A percentile compares a stretch with the other conserved stretches of the same genome.
phyloP scores from a whole-genome alignment of 2,797 vertebrate species.

The Delichon dasypus region DNA sequence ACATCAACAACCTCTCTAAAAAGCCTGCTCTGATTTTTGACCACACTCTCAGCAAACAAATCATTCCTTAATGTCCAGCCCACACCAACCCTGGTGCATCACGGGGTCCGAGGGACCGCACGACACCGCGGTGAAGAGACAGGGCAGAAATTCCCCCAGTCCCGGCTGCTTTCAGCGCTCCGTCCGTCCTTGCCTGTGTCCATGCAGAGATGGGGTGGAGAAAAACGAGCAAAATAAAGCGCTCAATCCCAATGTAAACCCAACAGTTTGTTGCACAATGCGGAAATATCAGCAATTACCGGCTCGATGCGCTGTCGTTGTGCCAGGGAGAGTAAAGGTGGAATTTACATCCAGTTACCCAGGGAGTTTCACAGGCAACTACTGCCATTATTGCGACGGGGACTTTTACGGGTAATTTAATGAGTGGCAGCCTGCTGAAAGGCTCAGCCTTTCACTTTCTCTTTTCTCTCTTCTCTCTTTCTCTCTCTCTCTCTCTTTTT shows the following conservation, averaged over 20 bases:
- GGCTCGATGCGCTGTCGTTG: neutral
- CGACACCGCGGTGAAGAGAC: fast-evolving
- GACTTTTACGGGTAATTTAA: slow-evolving; percentile 39
- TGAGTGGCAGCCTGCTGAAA: slow-evolving; percentile 5
- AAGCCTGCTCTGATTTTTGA: neutral
- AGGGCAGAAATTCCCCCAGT: neutral
- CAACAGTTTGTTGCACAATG: slow-evolving; percentile 30
- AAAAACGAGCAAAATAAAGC: neutral
- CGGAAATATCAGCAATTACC: slow-evolving; percentile 50
- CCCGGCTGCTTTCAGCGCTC: neutral
- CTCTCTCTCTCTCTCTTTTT: neutral
- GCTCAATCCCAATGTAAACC: neutral
- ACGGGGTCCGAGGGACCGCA: too few relatives aligned
- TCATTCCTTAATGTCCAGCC: neutral
- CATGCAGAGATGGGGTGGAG: neutral
- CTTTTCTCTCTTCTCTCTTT: neutral
- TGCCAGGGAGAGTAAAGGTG: slow-evolving; percentile 31
- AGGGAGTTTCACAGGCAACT: slow-evolving; percentile 57
- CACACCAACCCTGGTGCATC: neutral
- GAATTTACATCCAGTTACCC: slow-evolving; percentile 37
- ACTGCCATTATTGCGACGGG: slow-evolving; percentile 1
- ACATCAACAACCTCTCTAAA: too few relatives aligned
- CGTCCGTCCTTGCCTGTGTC: neutral
- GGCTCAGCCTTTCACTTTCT: neutral
- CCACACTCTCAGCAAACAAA: neutral